Conservation (phyloP, 2,888 invertebrate genomes). For the Archaeoteleia sp. region DNA sequence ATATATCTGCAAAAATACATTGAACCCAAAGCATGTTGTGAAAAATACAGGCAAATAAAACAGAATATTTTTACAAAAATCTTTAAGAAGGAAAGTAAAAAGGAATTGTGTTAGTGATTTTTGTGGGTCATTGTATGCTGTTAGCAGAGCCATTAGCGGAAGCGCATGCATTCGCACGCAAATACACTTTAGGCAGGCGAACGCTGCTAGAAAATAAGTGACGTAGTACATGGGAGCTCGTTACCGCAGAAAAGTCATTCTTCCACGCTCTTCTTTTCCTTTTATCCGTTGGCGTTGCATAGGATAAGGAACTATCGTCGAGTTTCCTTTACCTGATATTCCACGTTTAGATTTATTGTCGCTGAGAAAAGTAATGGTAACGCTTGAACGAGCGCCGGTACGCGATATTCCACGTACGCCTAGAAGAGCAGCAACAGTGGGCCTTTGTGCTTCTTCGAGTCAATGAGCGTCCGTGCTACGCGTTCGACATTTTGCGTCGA, state of each 20-base stretch:
- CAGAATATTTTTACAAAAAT: constrained; percentile 1
- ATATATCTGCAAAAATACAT: too few relatives aligned
- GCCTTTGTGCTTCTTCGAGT: constrained; percentile 40
- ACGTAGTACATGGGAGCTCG: constrained; percentile 71
- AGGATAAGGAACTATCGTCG: constrained; percentile 63
- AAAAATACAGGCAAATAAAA: too few relatives aligned
- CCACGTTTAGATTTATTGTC: constrained; percentile 68
- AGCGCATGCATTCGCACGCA: constrained; percentile 52
- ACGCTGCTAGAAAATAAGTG: constrained; percentile 65
- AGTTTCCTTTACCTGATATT: constrained; percentile 60
- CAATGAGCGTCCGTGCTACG: constrained; percentile 29
- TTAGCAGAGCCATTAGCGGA: constrained; percentile 51
- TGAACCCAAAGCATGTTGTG: too few relatives aligned
- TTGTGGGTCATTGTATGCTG: constrained; percentile 51
- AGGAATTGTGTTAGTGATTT: constrained; percentile 32
- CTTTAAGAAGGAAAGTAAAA: constrained; percentile 26
- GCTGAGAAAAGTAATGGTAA: constrained; percentile 64
- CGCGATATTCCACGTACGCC: constrained; percentile 28
- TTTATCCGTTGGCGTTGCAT: constrained; percentile 46
- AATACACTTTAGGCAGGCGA: constrained; percentile 56
- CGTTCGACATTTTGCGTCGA: constrained; percentile 39
- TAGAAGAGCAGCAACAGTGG: constrained; percentile 39
- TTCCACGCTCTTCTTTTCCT: constrained; percentile 53
- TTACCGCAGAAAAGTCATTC: constrained; percentile 67
- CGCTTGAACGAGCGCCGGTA: constrained; percentile 48